Base-by-base conservation (phyloP, 1,140 invertebrate species). In the Asobara japonica region DNA sequence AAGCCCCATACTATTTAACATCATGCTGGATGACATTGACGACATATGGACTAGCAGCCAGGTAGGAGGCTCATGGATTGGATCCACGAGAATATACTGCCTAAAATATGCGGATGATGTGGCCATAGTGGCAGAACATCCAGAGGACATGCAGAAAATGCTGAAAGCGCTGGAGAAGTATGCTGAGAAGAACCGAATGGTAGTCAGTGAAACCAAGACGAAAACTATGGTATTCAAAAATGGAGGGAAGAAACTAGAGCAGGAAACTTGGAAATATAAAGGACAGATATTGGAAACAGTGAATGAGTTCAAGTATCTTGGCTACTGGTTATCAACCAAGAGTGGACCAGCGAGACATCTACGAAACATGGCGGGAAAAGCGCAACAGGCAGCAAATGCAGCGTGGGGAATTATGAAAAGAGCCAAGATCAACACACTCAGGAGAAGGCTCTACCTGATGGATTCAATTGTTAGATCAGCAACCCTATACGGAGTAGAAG, bases 211-310 rank as follows among this genome's bases (percentile, higher is more conserved):
- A 0, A 31, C 51, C 0, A 77, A 74, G 31, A 71, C 65, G 10
- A 77, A 72, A 22, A 64, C 75, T 0, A 56, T 75, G 36, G 45
- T 75, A 0, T 73, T 69, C 13, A 71, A 25, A 25, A 69, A 69
- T 3, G 65, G 71, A 6, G 65, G 48, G 20, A 31, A 45, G 7
- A 33, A 11, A 16, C 38, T 29, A 33, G 48, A 36, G n/a, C 7
- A 1, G 10, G 18, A 36, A 33, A 31, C 64, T 10, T 73, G 67
- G 74, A 45, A 72, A 18, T 67, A 27, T 10, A 68, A 65, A 11
- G 65, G 31, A 7, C 11, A 71, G 25, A 16, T 60, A 8, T 0
- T 73, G 4, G 72, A 74, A 41, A 20, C 72, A 31, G 72, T 68
- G 11, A 68, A 51, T 8, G 51, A 27, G 5, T 56, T 56, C 29